Percentiles rank a stretch among this genome's conserved stretches.
phyloP scores from a whole-genome alignment of 2,113 vertebrate species.

The Oryzias curvinotus region DNA sequence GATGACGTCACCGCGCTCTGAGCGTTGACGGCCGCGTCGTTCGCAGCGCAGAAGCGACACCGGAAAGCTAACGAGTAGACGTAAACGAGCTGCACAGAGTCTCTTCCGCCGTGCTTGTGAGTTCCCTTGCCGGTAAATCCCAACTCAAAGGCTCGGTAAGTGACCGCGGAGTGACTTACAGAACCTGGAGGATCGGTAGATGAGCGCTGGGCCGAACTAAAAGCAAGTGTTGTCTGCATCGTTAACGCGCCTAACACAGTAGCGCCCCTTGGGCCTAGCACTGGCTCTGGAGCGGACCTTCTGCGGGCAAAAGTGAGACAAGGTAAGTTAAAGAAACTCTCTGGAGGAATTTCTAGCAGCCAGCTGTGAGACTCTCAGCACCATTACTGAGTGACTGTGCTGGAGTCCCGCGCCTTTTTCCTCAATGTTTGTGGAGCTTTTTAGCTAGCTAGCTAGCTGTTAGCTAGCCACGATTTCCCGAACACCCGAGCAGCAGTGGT shows the following conservation, averaged over 20 bases:
- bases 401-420: too few species aligned
- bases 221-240: slow-evolving; percentile 25
- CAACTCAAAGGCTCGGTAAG: too few species aligned
- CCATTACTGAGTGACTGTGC: too few species aligned
- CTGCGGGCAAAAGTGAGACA: slow-evolving; percentile 50
- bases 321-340: slow-evolving; percentile 52
- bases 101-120: neutral
- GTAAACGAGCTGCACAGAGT: slow-evolving; percentile 20
- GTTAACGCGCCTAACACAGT: slow-evolving; percentile 44
- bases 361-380: neutral
- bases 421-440: too few species aligned
- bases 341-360: neutral
- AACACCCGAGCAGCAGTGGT: too few species aligned
- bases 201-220: too few species aligned
- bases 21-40: slow-evolving; percentile 37
- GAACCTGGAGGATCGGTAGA: too few species aligned
- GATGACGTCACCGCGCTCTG: slow-evolving; percentile 55
- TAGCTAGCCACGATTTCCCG: too few species aligned
- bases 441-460: too few species aligned
- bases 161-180: neutral
- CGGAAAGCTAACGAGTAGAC: slow-evolving; percentile 59
- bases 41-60: slow-evolving; percentile 53
- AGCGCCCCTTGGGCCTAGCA: slow-evolving; percentile 45
- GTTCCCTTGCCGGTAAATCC: too few species aligned
- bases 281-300: slow-evolving; percentile 47